Evolutionary conservation across 2,113 vertebrate species (phyloP).

Genomic region (Hippocampus zosterae): DNA sequence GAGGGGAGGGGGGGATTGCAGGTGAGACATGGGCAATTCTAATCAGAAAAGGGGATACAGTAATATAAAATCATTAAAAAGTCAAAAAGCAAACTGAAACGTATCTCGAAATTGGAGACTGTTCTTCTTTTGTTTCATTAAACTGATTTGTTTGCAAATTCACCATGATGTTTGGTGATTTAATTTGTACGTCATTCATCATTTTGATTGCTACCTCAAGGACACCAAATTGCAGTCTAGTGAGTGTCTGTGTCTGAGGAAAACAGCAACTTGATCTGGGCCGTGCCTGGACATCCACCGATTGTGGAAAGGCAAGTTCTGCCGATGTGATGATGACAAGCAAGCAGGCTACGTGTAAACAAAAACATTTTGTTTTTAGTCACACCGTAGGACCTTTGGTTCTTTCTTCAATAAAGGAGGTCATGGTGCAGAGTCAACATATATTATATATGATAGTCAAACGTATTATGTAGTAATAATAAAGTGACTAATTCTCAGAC

Average conservation of each 20-base stretch:
- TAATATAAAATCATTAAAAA: not conserved
- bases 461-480: not conserved
- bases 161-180: not conserved
- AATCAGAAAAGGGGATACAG: not conserved
- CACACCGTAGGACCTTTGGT: not conserved
- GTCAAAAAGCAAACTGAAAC: not conserved
- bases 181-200: not conserved
- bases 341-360: not conserved
- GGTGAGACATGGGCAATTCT: not conserved
- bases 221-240: not conserved
- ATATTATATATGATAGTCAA: not conserved
- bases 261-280: not conserved
- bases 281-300: not conserved
- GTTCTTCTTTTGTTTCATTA: not conserved
- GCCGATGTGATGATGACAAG: constrained; percentile 3
- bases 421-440: not conserved
- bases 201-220: not conserved
- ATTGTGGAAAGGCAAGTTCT: constrained; percentile 5
- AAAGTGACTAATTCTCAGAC: not conserved
- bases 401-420: not conserved
- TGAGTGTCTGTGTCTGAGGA: not conserved
- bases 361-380: not conserved
- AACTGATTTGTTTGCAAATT: constrained; percentile 5
- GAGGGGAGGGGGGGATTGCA: no score
- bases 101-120: not conserved